Evolutionary conservation across 2,113 vertebrate species (phyloP).

Genomic region (Chaetorhynchus papuensis): DNA sequence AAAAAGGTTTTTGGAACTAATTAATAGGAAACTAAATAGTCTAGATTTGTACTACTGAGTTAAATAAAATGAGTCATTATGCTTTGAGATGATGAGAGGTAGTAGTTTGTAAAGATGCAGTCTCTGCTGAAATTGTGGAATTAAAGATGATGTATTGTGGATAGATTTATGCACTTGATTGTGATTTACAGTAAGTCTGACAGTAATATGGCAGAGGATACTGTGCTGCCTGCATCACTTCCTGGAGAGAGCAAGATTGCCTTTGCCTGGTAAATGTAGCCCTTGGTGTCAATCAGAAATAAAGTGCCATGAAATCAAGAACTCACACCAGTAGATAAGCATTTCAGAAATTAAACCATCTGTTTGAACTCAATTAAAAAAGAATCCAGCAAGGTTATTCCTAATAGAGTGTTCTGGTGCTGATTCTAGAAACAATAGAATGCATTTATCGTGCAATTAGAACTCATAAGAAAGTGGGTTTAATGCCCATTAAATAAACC

Average conservation of each 20-base stretch:
- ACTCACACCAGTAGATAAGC: conserved; percentile 10
- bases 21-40: not conserved
- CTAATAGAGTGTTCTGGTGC: conserved; percentile 9
- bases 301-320: conserved; percentile 38
- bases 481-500: conserved; percentile 49
- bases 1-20: not conserved
- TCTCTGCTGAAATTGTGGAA: not conserved
- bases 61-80: not conserved
- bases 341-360: conserved; percentile 57
- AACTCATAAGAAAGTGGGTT: conserved; percentile 21
- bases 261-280: conserved; percentile 20
- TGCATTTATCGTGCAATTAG: conserved; percentile 55
- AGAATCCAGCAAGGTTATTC: conserved; percentile 3
- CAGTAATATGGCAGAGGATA: not conserved
- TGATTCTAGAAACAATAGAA: conserved; percentile 35
- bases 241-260: not conserved
- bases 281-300: conserved; percentile 23
- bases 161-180: not conserved
- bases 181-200: not conserved
- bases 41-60: not conserved
- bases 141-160: not conserved
- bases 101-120: not conserved
- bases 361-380: conserved; percentile 52
- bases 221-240: not conserved
- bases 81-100: not conserved